These are phyloP conservation scores for Lasioglossum marginatum DNA, from an alignment of 2,888 invertebrate species.

Conservation along the genomic window DNA sequence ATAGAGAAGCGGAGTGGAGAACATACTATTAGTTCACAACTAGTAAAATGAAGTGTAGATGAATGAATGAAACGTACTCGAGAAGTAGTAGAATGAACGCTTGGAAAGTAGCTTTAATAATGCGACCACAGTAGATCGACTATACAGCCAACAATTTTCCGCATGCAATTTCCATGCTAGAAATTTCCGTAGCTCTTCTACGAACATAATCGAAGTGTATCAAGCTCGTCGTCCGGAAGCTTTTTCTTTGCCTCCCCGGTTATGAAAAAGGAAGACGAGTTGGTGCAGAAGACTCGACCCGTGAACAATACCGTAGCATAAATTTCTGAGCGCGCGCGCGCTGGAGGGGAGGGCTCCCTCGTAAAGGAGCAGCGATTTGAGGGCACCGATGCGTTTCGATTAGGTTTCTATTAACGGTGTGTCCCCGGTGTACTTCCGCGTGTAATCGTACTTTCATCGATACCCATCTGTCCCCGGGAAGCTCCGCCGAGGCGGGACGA, in stretches of 20 bases:
- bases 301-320: not conserved
- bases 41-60: not conserved
- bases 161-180: not conserved
- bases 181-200: not conserved
- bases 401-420: not conserved
- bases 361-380: constrained; percentile 10
- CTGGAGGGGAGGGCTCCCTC: not conserved
- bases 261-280: not conserved
- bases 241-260: not conserved
- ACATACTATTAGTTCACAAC: not conserved
- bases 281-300: not conserved
- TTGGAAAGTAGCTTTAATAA: not conserved
- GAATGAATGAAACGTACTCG: too few species aligned
- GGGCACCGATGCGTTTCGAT: constrained; percentile 14
- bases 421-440: constrained; percentile 12
- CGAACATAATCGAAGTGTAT: not conserved
- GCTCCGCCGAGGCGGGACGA: not conserved
- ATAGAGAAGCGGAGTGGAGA: not conserved
- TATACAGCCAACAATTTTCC: not conserved
- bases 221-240: not conserved
- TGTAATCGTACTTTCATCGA: not conserved
- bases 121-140: not conserved
- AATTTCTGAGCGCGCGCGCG: not conserved
- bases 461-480: not conserved
- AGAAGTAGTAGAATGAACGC: not conserved